Evolutionary conservation across 2,113 vertebrate species (phyloP).

Genomic region (Pardalotus punctatus): DNA sequence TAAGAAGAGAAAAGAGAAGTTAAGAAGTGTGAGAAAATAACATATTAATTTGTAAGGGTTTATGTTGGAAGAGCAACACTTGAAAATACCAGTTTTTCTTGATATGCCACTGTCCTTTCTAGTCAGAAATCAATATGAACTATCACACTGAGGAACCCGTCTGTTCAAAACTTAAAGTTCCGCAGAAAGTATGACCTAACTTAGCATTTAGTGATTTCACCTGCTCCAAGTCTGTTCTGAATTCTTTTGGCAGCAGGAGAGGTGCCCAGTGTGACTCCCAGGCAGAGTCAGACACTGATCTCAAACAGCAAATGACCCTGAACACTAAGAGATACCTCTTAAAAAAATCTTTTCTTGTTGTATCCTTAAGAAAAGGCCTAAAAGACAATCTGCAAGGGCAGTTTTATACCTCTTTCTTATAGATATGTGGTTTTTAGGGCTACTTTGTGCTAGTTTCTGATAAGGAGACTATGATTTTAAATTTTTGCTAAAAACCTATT

Average conservation of each 20-base stretch:
- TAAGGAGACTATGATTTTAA: neutral
- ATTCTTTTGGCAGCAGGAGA: neutral
- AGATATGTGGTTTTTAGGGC: neutral
- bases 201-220: slow-evolving; percentile 5
- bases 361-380: neutral
- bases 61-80: neutral
- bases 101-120: neutral
- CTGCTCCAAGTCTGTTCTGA: neutral
- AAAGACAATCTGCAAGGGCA: neutral
- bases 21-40: neutral
- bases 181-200: slow-evolving; percentile 6
- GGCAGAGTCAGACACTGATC: neutral
- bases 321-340: neutral
- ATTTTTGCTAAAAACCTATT: neutral
- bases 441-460: neutral
- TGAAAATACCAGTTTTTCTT: neutral
- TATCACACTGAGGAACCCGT: neutral
- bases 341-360: neutral
- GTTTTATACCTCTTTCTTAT: neutral
- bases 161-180: neutral
- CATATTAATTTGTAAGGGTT: neutral
- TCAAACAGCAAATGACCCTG: neutral
- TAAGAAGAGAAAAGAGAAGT: neutral
- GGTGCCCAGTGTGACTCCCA: neutral
- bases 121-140: neutral